Base-by-base conservation (phyloP, 2,797 vertebrate species). In the Allobates femoralis region DNA sequence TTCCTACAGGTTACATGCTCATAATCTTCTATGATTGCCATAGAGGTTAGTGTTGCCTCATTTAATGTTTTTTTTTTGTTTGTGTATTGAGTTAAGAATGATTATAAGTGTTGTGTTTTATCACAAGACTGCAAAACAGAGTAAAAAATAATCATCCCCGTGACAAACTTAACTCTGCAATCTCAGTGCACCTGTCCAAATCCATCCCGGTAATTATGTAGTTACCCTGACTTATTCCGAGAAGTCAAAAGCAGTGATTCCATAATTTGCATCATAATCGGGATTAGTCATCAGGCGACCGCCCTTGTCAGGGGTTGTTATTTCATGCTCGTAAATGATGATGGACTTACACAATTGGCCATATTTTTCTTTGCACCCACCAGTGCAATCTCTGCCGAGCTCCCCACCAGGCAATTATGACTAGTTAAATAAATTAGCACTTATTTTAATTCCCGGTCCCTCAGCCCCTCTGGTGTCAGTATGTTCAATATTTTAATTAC, bases 381-480 rank as follows among this genome's bases (percentile, higher is more conserved):
- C 92, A 93, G 81, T 89, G 93, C 90, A 93, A 94, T 93, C 90
- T 93, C 93, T 93, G 94, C 93, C 91, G 90, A 93, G 94, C 91
- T 91, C 93, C 95, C 96, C 95, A 92, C 94, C 93, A 95, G 94
- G 95, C 96, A 97, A 97, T 97, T 97, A 96, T 96, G 94, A 96
- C 95, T 97, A 97, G 98, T 98, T 96, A 97, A 97, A 96, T 95
- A 94, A 97, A 97, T 98, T 97, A 97, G 94, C 96, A 94, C 69
- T 92, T 93, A 95, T 95, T 92, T 94, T 93, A 92, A 92, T 92
- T 93, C 94, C 93, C 90, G 91, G 90, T 94, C 92, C 95, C 94
- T 91, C 91, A 94, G 94, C 91, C 90, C 90, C 93, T 91, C 90
- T 93, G 91, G 93, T 93, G 94, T 94, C 93, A 94, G 92, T 92